phyloP scores from a whole-genome alignment of 2,888 invertebrate species.

The Andricus quercusramuli region DNA sequence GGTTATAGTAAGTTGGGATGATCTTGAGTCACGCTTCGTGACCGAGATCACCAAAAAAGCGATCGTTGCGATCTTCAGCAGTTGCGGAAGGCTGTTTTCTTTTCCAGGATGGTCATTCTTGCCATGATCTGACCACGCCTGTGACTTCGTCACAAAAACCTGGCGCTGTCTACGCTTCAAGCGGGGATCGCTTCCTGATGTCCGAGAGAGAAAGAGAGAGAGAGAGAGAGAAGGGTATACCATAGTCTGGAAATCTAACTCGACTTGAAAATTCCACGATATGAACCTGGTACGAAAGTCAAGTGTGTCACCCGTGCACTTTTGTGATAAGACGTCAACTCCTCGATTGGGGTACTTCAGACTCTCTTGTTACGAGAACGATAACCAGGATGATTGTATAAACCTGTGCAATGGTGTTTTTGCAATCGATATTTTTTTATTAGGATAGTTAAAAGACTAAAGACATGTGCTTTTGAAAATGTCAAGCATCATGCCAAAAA shows the following conservation, averaged over 20 bases:
- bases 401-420: neutral
- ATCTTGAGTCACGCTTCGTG: neutral
- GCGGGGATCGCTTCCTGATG: slow-evolving; percentile 5
- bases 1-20: neutral
- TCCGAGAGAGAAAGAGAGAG: neutral
- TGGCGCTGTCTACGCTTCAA: slow-evolving; percentile 14
- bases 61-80: neutral
- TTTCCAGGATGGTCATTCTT: slow-evolving; percentile 25
- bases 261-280: slow-evolving; percentile 41
- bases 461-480: neutral
- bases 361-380: neutral
- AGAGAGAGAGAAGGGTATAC: neutral
- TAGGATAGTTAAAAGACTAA: neutral
- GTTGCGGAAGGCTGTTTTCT: slow-evolving; percentile 9
- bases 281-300: slow-evolving; percentile 12
- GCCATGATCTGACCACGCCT: slow-evolving; percentile 18
- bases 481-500: slow-evolving; percentile 12
- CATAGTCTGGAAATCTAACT: slow-evolving; percentile 35
- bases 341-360: neutral
- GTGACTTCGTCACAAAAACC: slow-evolving; percentile 27
- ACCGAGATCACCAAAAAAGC: neutral
- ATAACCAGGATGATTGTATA: neutral
- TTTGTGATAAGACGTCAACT: neutral
- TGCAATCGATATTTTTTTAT: too few species aligned
- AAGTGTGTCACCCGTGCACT: neutral